These are phyloP conservation scores for Gandaritis pyraliata DNA, from an alignment of 2,888 invertebrate species.

Conservation along the genomic window DNA sequence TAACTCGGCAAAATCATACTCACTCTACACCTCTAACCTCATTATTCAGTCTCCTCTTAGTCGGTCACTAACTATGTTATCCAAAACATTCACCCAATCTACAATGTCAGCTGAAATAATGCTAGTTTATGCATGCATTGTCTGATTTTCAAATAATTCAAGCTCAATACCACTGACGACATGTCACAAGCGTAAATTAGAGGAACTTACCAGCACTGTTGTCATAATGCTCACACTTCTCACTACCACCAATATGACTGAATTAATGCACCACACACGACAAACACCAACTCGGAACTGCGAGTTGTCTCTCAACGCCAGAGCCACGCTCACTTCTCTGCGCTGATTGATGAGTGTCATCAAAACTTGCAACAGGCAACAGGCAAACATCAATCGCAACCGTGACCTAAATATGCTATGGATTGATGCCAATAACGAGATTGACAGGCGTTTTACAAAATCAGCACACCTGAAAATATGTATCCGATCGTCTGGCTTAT, in stretches of 20 bases:
- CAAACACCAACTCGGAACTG: slow-evolving; percentile 67
- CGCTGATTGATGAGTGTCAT: slow-evolving; percentile 67
- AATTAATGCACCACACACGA: slow-evolving; percentile 45
- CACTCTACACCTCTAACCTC: too few species aligned
- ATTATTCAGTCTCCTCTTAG: too few species aligned
- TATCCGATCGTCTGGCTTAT: not conserved
- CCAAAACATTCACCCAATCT: too few species aligned
- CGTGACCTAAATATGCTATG: slow-evolving; percentile 68
- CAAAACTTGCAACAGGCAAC: slow-evolving; percentile 55
- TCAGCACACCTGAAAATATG: slow-evolving; percentile 32
- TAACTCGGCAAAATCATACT: too few species aligned
- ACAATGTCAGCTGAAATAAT: too few species aligned
- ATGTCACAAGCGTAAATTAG: slow-evolving; percentile 6
- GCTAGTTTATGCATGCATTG: too few species aligned
- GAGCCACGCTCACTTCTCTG: slow-evolving; percentile 54
- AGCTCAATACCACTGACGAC: too few species aligned
- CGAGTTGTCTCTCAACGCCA: slow-evolving; percentile 56
- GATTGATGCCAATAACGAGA: slow-evolving; percentile 60
- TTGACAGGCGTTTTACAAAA: slow-evolving; percentile 42
- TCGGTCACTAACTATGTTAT: too few species aligned
- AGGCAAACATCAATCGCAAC: slow-evolving; percentile 56
- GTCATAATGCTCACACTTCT: slow-evolving; percentile 44
- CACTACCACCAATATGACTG: slow-evolving; percentile 45
- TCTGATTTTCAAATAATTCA: too few species aligned
- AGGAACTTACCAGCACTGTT: slow-evolving; percentile 30